These are phyloP conservation scores for Caenorhabditis sinica DNA, from an alignment of 2,888 invertebrate species.

Conservation along the genomic window DNA sequence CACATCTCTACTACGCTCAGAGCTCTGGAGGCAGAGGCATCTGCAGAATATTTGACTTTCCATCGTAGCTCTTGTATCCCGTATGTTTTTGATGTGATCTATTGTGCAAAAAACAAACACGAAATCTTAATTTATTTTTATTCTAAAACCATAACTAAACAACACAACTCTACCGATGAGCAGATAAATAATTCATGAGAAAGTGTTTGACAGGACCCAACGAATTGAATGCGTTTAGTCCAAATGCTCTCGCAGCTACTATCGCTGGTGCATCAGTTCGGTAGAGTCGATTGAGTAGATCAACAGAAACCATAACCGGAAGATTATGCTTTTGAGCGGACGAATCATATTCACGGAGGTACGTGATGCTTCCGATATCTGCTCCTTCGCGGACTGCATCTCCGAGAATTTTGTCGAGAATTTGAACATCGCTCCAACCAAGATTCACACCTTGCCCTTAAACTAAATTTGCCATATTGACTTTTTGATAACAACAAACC, in stretches of 20 bases:
- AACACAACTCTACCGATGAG: constrained; percentile 37
- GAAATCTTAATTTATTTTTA: no score
- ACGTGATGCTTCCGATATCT: constrained; percentile 88
- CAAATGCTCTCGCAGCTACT: constrained; percentile 81
- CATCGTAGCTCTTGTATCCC: no score
- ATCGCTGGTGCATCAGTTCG: constrained; percentile 76
- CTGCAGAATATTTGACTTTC: no score
- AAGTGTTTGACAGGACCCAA: constrained; percentile 57
- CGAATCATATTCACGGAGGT: constrained; percentile 91
- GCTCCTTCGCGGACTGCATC: constrained; percentile 89
- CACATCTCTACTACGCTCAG: no score
- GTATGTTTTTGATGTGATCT: no score
- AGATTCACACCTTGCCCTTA: constrained; percentile 96
- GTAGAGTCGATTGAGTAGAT: constrained; percentile 65
- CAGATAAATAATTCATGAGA: constrained; percentile 61
- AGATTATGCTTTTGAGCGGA: constrained; percentile 91
- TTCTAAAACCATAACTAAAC: background rate
- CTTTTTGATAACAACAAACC: no score
- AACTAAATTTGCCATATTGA: background rate
- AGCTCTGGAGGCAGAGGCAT: no score
- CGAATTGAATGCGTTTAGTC: constrained; percentile 73
- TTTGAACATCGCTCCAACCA: constrained; percentile 94
- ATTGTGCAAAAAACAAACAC: no score
- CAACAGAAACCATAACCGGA: constrained; percentile 88
- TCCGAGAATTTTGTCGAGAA: constrained; percentile 88